Conservation (phyloP, 2,888 invertebrate species). For the Drosophila colorata region DNA sequence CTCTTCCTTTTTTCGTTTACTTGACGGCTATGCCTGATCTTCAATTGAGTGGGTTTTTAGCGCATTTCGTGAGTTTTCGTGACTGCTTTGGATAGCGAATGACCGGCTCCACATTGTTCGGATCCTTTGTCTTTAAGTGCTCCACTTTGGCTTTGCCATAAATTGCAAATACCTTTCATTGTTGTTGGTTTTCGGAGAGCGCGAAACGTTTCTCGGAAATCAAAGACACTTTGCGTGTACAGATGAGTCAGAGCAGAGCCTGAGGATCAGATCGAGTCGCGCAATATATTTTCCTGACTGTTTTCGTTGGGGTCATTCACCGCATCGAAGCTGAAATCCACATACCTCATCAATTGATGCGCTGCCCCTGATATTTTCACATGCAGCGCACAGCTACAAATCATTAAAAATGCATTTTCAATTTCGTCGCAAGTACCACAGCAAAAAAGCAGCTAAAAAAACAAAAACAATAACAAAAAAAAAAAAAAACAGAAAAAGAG, state of each 20-base stretch:
- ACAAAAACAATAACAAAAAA: constrained; percentile 16
- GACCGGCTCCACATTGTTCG: constrained; percentile 38
- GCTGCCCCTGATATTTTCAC: constrained; percentile 53
- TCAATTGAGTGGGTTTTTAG: too few relatives aligned
- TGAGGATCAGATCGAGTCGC: constrained; percentile 26
- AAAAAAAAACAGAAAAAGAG: constrained; percentile 10
- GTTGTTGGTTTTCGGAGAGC: not conserved
- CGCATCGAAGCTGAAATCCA: constrained; percentile 19
- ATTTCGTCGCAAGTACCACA: constrained; percentile 64
- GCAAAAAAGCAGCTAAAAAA: constrained; percentile 18
- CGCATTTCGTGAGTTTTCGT: constrained; percentile 24
- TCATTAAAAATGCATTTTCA: constrained; percentile 79
- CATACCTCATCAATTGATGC: constrained; percentile 60
- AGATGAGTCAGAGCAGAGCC: constrained; percentile 25
- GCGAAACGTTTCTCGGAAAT: constrained; percentile 35
- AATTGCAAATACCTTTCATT: constrained; percentile 39
- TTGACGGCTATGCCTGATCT: too few relatives aligned
- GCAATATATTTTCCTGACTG: constrained; percentile 21
- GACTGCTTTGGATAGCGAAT: not conserved
- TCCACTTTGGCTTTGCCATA: constrained; percentile 48
- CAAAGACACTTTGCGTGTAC: constrained; percentile 9
- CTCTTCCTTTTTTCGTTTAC: not conserved
- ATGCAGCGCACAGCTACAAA: constrained; percentile 66
- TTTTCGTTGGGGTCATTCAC: constrained; percentile 31
- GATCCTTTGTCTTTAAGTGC: constrained; percentile 41